Evolutionary conservation across 2,888 invertebrate genomes (phyloP).

Genomic region (Eupithecia subfuscata): DNA sequence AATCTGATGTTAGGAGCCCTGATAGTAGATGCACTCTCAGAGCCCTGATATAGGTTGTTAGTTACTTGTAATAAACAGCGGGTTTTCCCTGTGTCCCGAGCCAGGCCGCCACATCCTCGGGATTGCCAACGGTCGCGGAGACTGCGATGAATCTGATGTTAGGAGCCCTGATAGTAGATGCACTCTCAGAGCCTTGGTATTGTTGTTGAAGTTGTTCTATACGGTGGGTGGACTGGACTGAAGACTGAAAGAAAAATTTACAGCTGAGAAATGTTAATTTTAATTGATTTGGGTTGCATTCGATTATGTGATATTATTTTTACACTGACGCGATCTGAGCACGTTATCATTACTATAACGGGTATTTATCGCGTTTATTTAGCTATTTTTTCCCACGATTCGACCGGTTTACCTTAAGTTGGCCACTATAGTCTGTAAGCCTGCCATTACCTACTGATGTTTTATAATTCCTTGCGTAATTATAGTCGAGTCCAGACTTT

Average conservation of each 20-base stretch:
- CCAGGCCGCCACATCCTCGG: constrained; percentile 90
- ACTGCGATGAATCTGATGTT: constrained; percentile 88
- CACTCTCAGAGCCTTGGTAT: constrained; percentile 48
- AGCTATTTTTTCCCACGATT: too few species aligned
- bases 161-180: constrained; percentile 47
- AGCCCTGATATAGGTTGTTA: constrained; percentile 47
- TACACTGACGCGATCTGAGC: too few species aligned
- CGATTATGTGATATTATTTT: too few species aligned
- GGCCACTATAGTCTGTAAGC: too few species aligned
- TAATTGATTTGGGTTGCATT: too few species aligned
- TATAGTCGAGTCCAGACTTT: too few species aligned
- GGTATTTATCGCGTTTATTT: too few species aligned
- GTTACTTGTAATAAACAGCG: constrained; percentile 79
- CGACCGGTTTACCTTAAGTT: too few species aligned
- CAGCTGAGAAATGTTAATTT: too few species aligned
- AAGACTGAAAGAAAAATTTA: constrained; percentile 53
- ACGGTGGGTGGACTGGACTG: constrained; percentile 70
- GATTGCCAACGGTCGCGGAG: constrained; percentile 92
- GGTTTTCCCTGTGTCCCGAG: constrained; percentile 79
- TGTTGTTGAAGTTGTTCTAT: constrained; percentile 68
- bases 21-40: constrained; percentile 27
- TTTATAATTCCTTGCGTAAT: too few species aligned
- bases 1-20: constrained; percentile 82
- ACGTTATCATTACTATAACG: too few species aligned
- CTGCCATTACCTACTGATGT: too few species aligned